These are phyloP conservation scores for Zosterops japonicus DNA, from an alignment of 2,113 vertebrate species.

Conservation along the genomic window DNA sequence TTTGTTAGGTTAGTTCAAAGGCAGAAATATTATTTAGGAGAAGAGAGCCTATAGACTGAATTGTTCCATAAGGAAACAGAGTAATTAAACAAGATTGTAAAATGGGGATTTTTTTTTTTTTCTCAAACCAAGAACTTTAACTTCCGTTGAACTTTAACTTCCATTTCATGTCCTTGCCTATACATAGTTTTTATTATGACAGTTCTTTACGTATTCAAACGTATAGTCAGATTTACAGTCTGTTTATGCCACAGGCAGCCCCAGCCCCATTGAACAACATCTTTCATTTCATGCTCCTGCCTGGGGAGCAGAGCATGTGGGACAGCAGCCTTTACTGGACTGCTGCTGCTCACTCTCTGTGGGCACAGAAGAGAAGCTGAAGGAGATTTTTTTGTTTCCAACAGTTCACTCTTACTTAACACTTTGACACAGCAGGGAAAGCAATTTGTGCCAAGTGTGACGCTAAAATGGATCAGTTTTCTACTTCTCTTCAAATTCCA, in stretches of 20 bases:
- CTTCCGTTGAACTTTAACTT: not conserved
- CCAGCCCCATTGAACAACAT: not conserved
- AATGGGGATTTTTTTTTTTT: not conserved
- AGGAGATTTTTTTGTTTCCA: not conserved
- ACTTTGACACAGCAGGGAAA: not conserved
- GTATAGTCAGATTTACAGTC: not conserved
- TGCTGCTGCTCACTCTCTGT: not conserved
- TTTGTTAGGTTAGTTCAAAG: not conserved
- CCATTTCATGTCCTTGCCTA: not conserved
- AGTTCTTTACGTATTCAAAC: not conserved
- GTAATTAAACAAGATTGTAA: not conserved
- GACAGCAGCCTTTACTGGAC: not conserved
- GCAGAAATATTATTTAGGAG: not conserved
- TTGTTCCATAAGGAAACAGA: not conserved
- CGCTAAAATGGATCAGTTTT: not conserved
- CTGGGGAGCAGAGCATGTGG: not conserved
- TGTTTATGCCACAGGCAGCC: not conserved
- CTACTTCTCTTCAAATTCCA: not conserved
- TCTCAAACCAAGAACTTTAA: not conserved
- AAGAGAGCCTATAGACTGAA: not conserved
- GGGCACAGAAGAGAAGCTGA: not conserved
- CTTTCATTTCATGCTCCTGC: not conserved
- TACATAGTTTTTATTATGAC: not conserved
- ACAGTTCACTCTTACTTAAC: not conserved
- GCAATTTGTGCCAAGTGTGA: not conserved